Percentiles rank a stretch among this genome's conserved stretches.
These are phyloP conservation scores for Hirtodrosophila confusa DNA, from an alignment of 2,888 invertebrate genomes.

Conservation along the genomic window DNA sequence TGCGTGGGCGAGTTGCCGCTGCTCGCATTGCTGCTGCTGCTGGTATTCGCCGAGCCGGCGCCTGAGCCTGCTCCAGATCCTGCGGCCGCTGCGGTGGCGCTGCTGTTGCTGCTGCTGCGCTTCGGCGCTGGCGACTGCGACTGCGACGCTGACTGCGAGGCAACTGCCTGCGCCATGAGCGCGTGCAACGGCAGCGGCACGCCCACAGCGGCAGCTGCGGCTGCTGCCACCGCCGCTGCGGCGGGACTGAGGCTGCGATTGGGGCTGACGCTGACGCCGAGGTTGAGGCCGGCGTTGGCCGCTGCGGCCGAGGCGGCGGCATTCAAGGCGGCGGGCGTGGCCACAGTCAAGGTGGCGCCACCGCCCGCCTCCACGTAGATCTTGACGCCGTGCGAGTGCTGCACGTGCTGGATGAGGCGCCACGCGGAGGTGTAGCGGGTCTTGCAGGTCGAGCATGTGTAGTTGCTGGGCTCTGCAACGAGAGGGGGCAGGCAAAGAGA, in stretches of 20 bases:
- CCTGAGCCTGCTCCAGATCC: slow-evolving; percentile 28
- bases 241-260: slow-evolving; percentile 45
- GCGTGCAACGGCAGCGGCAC: slow-evolving; percentile 46
- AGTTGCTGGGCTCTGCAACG: slow-evolving; percentile 94
- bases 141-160: slow-evolving; percentile 51
- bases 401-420: slow-evolving; percentile 97
- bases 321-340: slow-evolving; percentile 68
- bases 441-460: slow-evolving; percentile 97
- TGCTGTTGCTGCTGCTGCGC: slow-evolving; percentile 48
- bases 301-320: slow-evolving; percentile 58
- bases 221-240: slow-evolving; percentile 45
- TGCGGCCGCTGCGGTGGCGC: slow-evolving; percentile 29
- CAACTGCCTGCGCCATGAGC: slow-evolving; percentile 60
- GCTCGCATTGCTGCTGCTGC: slow-evolving; percentile 41
- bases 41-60: slow-evolving; percentile 45
- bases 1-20: slow-evolving; percentile 64
- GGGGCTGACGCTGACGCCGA: slow-evolving; percentile 39
- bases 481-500: slow-evolving; percentile 22
- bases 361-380: slow-evolving; percentile 90
- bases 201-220: slow-evolving; percentile 56
- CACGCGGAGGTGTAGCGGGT: slow-evolving; percentile 96
- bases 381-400: slow-evolving; percentile 96
- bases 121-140: slow-evolving; percentile 43
- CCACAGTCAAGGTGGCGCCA: slow-evolving; percentile 77
- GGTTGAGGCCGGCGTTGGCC: slow-evolving; percentile 11